These are phyloP conservation scores for Drosophila persimilis DNA, from an alignment of 1,140 invertebrate genomes.

Conservation along the genomic window DNA sequence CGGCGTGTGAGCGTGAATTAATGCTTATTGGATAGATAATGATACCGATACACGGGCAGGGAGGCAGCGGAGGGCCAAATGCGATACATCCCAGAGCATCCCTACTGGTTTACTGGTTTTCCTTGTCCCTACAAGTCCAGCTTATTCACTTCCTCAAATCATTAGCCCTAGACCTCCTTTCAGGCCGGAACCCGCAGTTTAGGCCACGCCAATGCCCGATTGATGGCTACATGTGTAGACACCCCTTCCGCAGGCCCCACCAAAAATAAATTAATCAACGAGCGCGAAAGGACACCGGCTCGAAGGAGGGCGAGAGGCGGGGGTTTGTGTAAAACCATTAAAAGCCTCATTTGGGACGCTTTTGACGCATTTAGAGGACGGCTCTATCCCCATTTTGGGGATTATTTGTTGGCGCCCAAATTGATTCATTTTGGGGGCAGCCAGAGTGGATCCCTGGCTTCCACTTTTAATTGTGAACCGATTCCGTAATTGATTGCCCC, in stretches of 20 bases:
- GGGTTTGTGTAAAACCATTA: slow-evolving; percentile 53
- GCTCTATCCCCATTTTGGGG: slow-evolving; percentile 13
- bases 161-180: slow-evolving; percentile 16
- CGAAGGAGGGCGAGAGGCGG: too few relatives aligned
- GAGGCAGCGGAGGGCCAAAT: too few relatives aligned
- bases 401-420: slow-evolving; percentile 53
- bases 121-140: too few relatives aligned
- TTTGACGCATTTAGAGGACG: slow-evolving; percentile 60
- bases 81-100: too few relatives aligned
- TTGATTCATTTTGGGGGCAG: slow-evolving; percentile 22
- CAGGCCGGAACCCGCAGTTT: slow-evolving; percentile 26
- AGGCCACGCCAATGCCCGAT: slow-evolving; percentile 40
- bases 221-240: slow-evolving; percentile 63
- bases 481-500: slow-evolving; percentile 53
- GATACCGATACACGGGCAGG: slow-evolving; percentile 18
- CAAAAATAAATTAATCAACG: slow-evolving; percentile 76
- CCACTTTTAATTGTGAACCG: slow-evolving; percentile 50
- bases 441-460: neutral
- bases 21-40: slow-evolving; percentile 41
- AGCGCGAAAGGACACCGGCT: slow-evolving; percentile 57
- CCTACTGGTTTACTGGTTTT: too few relatives aligned
- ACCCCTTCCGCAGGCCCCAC: neutral
- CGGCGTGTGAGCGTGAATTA: slow-evolving; percentile 32
- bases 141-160: slow-evolving; percentile 19
- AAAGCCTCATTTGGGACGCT: slow-evolving; percentile 77